These are phyloP conservation scores for Chironomus tentans DNA, from an alignment of 2,888 invertebrate genomes.

Conservation along the genomic window DNA sequence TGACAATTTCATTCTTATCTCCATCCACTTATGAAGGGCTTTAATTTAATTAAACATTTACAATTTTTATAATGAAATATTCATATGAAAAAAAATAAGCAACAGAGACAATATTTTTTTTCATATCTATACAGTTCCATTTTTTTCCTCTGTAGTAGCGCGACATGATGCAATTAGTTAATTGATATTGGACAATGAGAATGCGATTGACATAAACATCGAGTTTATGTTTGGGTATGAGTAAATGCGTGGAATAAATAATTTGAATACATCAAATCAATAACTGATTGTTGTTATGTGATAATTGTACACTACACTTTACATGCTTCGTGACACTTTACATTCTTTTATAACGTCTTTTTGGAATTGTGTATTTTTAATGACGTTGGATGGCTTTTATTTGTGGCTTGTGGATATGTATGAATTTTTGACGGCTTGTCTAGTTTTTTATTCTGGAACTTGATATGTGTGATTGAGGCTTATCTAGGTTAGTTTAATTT, in stretches of 20 bases:
- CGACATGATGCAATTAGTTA: conserved; percentile 15
- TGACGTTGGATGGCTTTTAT: too few relatives aligned
- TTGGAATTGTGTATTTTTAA: too few relatives aligned
- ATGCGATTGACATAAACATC: background rate
- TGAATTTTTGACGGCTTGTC: too few relatives aligned
- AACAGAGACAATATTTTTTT: background rate
- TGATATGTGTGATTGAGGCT: too few relatives aligned
- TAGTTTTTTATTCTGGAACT: too few relatives aligned
- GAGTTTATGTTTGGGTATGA: background rate
- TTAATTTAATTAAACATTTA: conserved; percentile 20
- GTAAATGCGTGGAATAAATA: background rate
- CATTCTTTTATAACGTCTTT: background rate
- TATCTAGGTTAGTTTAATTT: too few relatives aligned
- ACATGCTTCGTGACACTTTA: background rate
- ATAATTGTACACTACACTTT: background rate
- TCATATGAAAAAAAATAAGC: background rate
- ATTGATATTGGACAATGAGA: conserved; percentile 8
- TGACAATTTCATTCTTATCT: background rate
- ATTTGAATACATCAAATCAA: background rate
- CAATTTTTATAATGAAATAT: conserved; percentile 7
- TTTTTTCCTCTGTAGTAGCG: background rate
- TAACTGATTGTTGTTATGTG: background rate
- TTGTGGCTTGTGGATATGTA: too few relatives aligned
- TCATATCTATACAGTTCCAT: background rate
- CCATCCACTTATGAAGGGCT: background rate